Conservation (phyloP, 1,140 invertebrate genomes). For the Teleopsis dalmanni region DNA sequence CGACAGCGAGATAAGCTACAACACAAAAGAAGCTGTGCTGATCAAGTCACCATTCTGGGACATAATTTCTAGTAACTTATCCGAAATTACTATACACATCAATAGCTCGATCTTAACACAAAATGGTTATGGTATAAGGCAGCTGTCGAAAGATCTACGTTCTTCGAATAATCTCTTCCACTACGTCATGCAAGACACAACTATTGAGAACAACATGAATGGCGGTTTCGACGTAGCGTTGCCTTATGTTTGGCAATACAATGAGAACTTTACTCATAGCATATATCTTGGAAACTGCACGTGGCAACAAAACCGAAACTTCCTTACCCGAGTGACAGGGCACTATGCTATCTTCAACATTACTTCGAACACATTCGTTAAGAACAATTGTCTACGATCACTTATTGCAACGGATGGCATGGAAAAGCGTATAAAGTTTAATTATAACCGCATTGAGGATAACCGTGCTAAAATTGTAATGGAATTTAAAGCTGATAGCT, state of each 20-base stretch:
- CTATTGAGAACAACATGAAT: slow-evolving; percentile 72
- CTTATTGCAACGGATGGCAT: slow-evolving; percentile 84
- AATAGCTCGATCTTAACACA: slow-evolving; percentile 76
- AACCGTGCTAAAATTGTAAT: slow-evolving; percentile 84
- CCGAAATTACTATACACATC: slow-evolving; percentile 76
- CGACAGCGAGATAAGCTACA: slow-evolving; percentile 72
- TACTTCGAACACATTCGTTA: slow-evolving; percentile 73
- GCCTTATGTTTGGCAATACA: slow-evolving; percentile 92
- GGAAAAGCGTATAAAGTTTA: slow-evolving; percentile 89
- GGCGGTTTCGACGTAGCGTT: slow-evolving; percentile 79
- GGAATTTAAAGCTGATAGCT: slow-evolving; percentile 82
- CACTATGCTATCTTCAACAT: slow-evolving; percentile 85
- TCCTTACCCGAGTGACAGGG: slow-evolving; percentile 77
- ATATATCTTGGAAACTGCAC: slow-evolving; percentile 79
- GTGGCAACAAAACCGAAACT: slow-evolving; percentile 78
- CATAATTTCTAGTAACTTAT: slow-evolving; percentile 69
- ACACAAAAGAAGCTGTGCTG: slow-evolving; percentile 69
- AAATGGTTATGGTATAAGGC: slow-evolving; percentile 76
- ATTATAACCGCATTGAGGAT: slow-evolving; percentile 65
- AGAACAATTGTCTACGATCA: slow-evolving; percentile 76
- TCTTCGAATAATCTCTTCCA: slow-evolving; percentile 92
- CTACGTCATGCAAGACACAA: slow-evolving; percentile 82
- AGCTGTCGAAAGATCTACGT: slow-evolving; percentile 81
- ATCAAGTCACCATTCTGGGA: slow-evolving; percentile 79
- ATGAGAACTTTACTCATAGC: slow-evolving; percentile 88